Base-by-base conservation (phyloP, 2,888 invertebrate genomes). In the Lypha dubia region DNA sequence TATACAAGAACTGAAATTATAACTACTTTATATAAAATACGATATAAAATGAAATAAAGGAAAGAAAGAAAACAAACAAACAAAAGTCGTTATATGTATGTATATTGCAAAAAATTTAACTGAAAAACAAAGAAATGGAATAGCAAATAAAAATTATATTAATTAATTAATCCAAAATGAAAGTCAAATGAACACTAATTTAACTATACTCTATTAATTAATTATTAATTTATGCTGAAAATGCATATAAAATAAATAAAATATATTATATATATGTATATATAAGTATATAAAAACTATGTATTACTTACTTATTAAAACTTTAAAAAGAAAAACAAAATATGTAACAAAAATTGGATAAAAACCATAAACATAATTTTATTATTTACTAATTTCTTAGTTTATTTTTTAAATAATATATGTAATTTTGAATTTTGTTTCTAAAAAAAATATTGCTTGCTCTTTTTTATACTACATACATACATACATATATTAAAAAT, bases 181-280 rank as follows among this genome's bases (percentile, higher is more conserved):
- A 81, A 84, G 84, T 84, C 81, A 84, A 84, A 77, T 56, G 76
- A 63, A 70, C 70, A 79, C 81, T 84, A 79, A 71, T 81, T 77
- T 81, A 81, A 77, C 58, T 81, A 74, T 81, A 77, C 62, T 80
- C 80, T 74, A 81, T 65, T 84, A 28, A 81, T 65, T 84, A 28
- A 28, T 28, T 28, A 28, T 28, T 28, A 81, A 73, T 65, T 84
- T 81, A 84, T 84, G 84, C 84, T 79, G 81, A 63, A 79, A 84
- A 84, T 81, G 84, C 84, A 84, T 84, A 84, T 84, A 84, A 84
- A 84, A 81, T 75, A 70, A 68, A 68, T 58, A 11, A 56, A 67
- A 83, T 51, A 67, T 44, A 79, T 32, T 58, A 79, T 28, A 80
- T 49, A 79, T 51, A 75, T 35, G 65, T 46, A 41, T 70, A 70